Evolutionary conservation across 92 coral and sea anemone genomes (phyloP), one percentile per base, ranked within the genome.

Genomic region (Palythoa heliodiscus): DNA sequence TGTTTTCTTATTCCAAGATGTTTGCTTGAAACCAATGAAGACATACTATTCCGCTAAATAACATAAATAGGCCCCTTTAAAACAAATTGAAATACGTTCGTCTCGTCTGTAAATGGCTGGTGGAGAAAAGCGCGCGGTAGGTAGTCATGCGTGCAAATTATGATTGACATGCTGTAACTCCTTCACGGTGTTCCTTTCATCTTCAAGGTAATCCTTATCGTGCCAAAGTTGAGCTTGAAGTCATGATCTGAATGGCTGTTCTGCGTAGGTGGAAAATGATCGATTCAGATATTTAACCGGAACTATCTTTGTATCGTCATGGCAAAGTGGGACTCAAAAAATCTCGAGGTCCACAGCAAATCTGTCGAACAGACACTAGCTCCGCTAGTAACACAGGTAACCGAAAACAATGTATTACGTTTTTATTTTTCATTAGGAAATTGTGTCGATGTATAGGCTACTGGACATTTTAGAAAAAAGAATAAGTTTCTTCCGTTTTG

Each of bases 331-430:
- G 98, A 96, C 77, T 81, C 98, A 13, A 89, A 88, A 71, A 94
- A 92, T 76, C 81, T 96, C n/a, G 98, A 96, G 83, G 91, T 96
- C 20, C 93, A 93, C 17, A 96, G 98, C 79, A 96, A 96, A 89
- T 96, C 98, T 81, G 96, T 96, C 20, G 98, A 96, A 86, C 98
- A 94, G 93, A 96, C 98, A 20, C 88, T 96, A 69, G 91, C 93
- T 78, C 98, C 98, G 60, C 83, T 96, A 40, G 98, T 96, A 47
- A 89, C 98, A 25, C 98, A 96, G 94, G 98, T 96, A 86, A 63
- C 8, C 4, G 53, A 19, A 10, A 15, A 35, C 70, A 19, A 71
- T 8, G 9, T 43, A 8, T 43, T 43, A 43, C 9, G 50, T 43
- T 43, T 43, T 5, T 43, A 43, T 43, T 43, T 43, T 43, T 43